Conservation (phyloP, 2,113 vertebrate species). For the Dromiciops gliroides region DNA sequence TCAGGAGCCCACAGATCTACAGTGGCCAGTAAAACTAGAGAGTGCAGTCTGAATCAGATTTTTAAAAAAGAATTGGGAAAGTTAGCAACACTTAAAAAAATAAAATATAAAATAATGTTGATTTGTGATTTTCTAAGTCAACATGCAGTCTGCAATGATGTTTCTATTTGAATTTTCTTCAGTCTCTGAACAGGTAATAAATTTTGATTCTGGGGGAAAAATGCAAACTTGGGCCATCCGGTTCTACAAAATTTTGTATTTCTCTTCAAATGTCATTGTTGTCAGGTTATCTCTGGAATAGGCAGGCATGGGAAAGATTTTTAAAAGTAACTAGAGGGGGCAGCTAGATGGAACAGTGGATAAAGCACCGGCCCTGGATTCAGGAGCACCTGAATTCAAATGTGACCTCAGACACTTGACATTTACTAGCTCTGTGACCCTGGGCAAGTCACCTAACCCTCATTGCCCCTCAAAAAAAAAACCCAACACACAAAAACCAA, state of each 20-base stretch:
- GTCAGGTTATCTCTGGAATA: conserved; percentile 73
- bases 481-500: no score
- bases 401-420: no score
- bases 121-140: background rate
- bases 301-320: conserved; percentile 66
- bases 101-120: background rate
- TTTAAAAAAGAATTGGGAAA: background rate
- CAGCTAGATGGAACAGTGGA: no score
- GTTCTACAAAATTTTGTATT: conserved; percentile 73
- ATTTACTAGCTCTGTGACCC: no score
- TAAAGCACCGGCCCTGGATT: no score
- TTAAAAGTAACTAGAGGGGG: conserved; percentile 64
- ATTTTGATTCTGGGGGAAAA: conserved; percentile 76
- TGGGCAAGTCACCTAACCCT: no score
- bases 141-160: background rate
- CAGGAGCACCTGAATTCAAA: no score
- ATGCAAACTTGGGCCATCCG: conserved; percentile 74
- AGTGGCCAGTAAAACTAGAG: background rate
- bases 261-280: conserved; percentile 77
- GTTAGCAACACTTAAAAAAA: background rate
- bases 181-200: conserved; percentile 65
- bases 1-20: background rate
- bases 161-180: conserved; percentile 16
- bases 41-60: background rate
- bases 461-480: no score